These are phyloP conservation scores for Volucella inanis DNA, from an alignment of 2,888 invertebrate species.

Conservation along the genomic window DNA sequence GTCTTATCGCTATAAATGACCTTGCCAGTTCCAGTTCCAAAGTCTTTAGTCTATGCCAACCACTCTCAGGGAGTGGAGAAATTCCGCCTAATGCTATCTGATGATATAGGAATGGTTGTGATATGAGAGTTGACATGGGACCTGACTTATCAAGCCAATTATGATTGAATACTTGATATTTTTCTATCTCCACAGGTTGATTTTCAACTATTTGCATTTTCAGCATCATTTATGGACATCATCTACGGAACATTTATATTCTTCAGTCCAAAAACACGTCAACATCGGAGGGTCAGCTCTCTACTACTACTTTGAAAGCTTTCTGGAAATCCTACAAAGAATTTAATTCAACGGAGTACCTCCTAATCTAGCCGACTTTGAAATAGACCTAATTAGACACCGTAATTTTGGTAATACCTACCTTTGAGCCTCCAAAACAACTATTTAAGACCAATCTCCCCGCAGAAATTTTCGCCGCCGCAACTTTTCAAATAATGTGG, in stretches of 20 bases:
- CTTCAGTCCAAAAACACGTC: conserved; percentile 74
- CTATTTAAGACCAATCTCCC: not conserved
- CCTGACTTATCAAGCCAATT: too few species aligned
- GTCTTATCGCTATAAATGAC: too few species aligned
- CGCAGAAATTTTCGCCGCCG: conserved; percentile 23
- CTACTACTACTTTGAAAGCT: conserved; percentile 76
- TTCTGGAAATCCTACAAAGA: conserved; percentile 74
- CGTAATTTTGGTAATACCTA: conserved; percentile 53
- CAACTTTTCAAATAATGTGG: conserved; percentile 13
- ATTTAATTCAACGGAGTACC: conserved; percentile 75
- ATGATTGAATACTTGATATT: not conserved
- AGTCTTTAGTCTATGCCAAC: too few species aligned
- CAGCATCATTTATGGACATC: conserved; percentile 76
- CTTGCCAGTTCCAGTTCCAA: too few species aligned
- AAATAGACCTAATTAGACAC: conserved; percentile 63
- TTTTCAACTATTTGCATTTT: conserved; percentile 77
- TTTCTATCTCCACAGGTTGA: conserved; percentile 76
- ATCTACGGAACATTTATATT: conserved; percentile 77
- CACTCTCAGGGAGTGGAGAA: too few species aligned
- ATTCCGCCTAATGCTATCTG: too few species aligned
- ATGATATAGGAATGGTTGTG: too few species aligned
- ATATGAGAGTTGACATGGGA: too few species aligned
- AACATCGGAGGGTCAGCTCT: conserved; percentile 76
- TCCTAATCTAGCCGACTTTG: conserved; percentile 75
- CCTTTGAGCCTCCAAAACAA: too few species aligned